Base-by-base conservation (phyloP, 1,140 invertebrate genomes). In the Lanistes nyassanus region DNA sequence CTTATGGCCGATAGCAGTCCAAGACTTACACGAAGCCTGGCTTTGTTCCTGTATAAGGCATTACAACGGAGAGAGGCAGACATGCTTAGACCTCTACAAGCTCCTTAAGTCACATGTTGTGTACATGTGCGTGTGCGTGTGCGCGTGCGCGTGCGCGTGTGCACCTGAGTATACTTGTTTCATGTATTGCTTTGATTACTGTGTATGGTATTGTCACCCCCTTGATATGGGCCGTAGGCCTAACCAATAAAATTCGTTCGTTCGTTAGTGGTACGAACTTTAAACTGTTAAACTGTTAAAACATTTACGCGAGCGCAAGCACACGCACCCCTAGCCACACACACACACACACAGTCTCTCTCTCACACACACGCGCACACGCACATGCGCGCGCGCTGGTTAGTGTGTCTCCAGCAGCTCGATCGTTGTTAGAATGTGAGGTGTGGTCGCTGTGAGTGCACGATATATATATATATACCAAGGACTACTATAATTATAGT, bases 101-200 rank as follows among this genome's bases (percentile, higher is more conserved):
- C n/a, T n/a, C n/a, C n/a, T n/a, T n/a, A n/a, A n/a, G n/a, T n/a
- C n/a, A n/a, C n/a, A n/a, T n/a, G n/a, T n/a, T n/a, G n/a, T n/a
- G n/a, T n/a, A 26, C 31, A 31, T 62, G 58, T 62, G 58, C 31
- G 58, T 62, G 58, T 62, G 58, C 31, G 58, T 62, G 58, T 62
- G 58, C 31, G 58, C 31, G 58, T 62, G 58, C 31, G 58, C 31
- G 58, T 62, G 58, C 31, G n/a, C n/a, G n/a, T n/a, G n/a, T n/a
- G n/a, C n/a, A n/a, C n/a, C n/a, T n/a, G n/a, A n/a, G n/a, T n/a
- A n/a, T n/a, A n/a, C n/a, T n/a, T n/a, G n/a, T n/a, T n/a, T n/a
- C n/a, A n/a, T n/a, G n/a, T n/a, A n/a, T n/a, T n/a, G n/a, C n/a
- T n/a, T n/a, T n/a, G n/a, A n/a, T n/a, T n/a, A n/a, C n/a, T n/a